Base-by-base conservation (phyloP, 2,888 invertebrate species). In the Amphiduros pacificus region DNA sequence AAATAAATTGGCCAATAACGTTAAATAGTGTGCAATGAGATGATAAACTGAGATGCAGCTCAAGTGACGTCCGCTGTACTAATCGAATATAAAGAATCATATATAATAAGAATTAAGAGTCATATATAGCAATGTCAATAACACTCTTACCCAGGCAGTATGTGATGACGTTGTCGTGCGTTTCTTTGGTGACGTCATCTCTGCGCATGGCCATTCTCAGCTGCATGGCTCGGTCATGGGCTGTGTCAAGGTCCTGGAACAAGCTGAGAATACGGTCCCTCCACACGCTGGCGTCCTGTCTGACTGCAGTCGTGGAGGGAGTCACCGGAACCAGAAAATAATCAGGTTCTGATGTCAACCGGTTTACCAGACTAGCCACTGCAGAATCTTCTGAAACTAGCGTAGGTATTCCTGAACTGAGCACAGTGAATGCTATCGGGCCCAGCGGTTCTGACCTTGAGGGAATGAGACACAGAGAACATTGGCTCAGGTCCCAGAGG, bases 351-450 rank as follows among this genome's bases (percentile, higher is more conserved):
- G 55, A 31, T 4, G 61, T 66, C 24, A 70, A 49, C 26, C 57
- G 44, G 32, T 51, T 53, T 36, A 71, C 53, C 40, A 64, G 20
- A 5, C 58, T 36, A 6, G 69, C 61, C 11, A 65, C 26, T 17
- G 44, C 49, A 20, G 63, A 68, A 26, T 63, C 60, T 24, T 64
- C 66, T 2, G 71, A 41, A 2, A 71, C 52, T 17, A 71, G 61
- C 22, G 64, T 63, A 0, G 71, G 71, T 28, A 71, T 58, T 1
- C 71, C 71, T 0, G 69, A 63, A 53, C 69, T 63, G 44, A 71
- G 52, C 17, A 66, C 53, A 22, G 44, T 58, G 20, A 70, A 59
- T 1, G 66, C 68, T 17, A 54, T 31, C 51, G 55, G 44, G 2
- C 71, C 71, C 28, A 54, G 65, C 11, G 66, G 62, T 55, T 71